Evolutionary conservation across 2,113 vertebrate genomes (phyloP).

Genomic region (Apteryx mantelli): DNA sequence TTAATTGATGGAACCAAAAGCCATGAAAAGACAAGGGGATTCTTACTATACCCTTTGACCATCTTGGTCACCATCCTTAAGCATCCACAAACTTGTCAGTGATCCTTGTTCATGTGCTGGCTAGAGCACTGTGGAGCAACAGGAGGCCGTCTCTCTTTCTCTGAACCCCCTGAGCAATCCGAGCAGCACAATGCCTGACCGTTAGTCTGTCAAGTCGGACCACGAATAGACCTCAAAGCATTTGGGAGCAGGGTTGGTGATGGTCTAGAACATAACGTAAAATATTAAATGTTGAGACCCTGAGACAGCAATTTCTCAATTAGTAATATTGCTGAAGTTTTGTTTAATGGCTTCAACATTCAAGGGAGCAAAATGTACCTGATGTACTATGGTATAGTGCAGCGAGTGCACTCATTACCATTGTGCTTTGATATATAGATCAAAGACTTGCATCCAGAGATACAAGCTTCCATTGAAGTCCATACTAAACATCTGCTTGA

Average conservation of each 20-base stretch:
- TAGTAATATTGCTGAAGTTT: neutral
- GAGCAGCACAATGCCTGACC: neutral
- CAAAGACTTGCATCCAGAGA: neutral
- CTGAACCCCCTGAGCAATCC: neutral
- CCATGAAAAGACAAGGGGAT: neutral
- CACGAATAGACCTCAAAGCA: neutral
- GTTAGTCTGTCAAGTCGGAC: neutral
- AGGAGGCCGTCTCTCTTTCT: neutral
- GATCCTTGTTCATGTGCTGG: neutral
- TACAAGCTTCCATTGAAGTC: neutral
- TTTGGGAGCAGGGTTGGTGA: neutral
- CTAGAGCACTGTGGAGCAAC: neutral
- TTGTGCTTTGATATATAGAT: slow-evolving; percentile 31
- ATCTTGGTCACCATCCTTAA: neutral
- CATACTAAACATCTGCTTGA: neutral
- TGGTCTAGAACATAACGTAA: neutral
- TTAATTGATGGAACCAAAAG: neutral
- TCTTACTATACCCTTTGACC: neutral
- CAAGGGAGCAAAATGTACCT: neutral
- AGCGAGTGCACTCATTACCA: neutral
- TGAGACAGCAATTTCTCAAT: neutral
- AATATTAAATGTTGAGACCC: neutral
- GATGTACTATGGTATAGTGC: neutral
- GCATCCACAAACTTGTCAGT: neutral
- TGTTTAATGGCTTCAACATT: neutral